Conservation (phyloP, 1,140 invertebrate species). For the Venustaconcha ellipsiformis region DNA sequence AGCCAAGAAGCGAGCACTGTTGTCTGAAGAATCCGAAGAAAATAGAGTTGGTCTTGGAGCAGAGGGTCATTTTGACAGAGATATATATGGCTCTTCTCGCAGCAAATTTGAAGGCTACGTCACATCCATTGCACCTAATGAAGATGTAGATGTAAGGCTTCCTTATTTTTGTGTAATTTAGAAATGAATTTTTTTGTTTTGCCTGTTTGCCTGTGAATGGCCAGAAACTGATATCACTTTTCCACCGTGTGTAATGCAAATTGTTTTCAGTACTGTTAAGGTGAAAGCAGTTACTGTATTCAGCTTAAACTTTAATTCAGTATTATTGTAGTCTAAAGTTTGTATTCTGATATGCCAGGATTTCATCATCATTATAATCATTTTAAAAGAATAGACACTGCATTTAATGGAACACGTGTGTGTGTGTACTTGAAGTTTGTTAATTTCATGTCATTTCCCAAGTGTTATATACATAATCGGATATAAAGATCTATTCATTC, state of each 20-base stretch:
- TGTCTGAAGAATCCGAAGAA: constrained; percentile 30
- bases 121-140: constrained; percentile 94
- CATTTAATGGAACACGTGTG: no score
- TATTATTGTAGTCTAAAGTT: no score
- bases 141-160: constrained; percentile 82
- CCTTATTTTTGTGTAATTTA: neutral
- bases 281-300: neutral
- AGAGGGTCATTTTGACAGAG: constrained; percentile 87
- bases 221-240: neutral
- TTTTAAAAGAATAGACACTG: no score
- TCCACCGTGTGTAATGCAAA: neutral
- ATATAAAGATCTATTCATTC: no score
- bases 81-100: constrained; percentile 83
- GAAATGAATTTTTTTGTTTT: no score
- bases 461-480: no score
- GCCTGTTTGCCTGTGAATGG: no score
- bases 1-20: constrained; percentile 79
- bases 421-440: no score
- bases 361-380: no score
- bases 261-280: neutral
- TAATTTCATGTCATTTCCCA: no score
- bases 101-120: constrained; percentile 94
- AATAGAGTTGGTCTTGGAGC: constrained; percentile 88
- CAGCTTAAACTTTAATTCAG: neutral
- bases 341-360: no score